These are phyloP conservation scores for Ceramica pisi DNA, from an alignment of 2,888 invertebrate species.

Conservation along the genomic window DNA sequence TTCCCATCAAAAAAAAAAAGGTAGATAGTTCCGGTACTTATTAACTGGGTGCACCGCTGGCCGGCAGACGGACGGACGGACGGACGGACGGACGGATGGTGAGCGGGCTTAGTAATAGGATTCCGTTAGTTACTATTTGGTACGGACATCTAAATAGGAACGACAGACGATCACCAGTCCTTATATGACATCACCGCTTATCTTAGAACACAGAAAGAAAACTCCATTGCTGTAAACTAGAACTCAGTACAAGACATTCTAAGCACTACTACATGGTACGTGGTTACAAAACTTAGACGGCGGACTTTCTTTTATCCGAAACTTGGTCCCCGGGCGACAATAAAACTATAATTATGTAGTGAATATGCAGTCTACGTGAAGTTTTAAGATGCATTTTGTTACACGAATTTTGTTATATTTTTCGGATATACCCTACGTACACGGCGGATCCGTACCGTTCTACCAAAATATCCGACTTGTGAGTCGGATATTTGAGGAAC, in stretches of 20 bases:
- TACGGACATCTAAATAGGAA: too few relatives aligned
- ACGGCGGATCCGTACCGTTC: not conserved
- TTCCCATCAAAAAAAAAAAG: too few relatives aligned
- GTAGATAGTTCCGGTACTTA: too few relatives aligned
- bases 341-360: constrained; percentile 68
- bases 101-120: too few relatives aligned
- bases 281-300: constrained; percentile 64
- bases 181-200: not conserved
- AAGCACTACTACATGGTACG: constrained; percentile 51
- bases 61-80: too few relatives aligned
- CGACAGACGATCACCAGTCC: too few relatives aligned
- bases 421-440: constrained; percentile 8
- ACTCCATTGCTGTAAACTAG: constrained; percentile 20
- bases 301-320: constrained; percentile 69
- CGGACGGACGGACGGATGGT: too few relatives aligned
- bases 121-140: too few relatives aligned
- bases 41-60: too few relatives aligned
- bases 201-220: constrained; percentile 14
- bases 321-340: constrained; percentile 66
- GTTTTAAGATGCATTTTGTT: constrained; percentile 59
- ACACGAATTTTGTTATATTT: constrained; percentile 10
- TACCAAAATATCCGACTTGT: too few relatives aligned
- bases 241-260: constrained; percentile 45
- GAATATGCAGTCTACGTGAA: constrained; percentile 58
- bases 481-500: constrained; percentile 18